Evolutionary conservation across 2,888 invertebrate genomes (phyloP).

Genomic region (Boloria euphrosyne): DNA sequence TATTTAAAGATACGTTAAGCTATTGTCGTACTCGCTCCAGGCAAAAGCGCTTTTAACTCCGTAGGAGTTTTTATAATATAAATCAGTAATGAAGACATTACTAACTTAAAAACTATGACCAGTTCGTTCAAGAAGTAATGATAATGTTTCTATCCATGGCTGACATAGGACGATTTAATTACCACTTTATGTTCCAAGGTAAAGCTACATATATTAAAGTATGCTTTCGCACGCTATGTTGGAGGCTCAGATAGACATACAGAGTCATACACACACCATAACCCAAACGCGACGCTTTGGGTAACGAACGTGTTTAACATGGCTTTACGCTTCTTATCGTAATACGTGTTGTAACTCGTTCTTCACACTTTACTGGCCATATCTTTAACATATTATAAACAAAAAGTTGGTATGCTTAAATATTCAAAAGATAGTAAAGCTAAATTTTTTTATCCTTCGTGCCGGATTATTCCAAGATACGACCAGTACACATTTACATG

Average conservation of each 20-base stretch:
- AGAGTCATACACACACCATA: constrained; percentile 7
- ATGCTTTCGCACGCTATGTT: constrained; percentile 52
- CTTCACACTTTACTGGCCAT: constrained; percentile 5
- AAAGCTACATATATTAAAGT: constrained; percentile 68
- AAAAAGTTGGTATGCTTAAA: not conserved
- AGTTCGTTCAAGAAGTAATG: constrained; percentile 33
- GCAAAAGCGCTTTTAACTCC: constrained; percentile 9
- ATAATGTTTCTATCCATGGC: constrained; percentile 73
- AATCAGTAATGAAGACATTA: not conserved
- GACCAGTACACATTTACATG: constrained; percentile 8
- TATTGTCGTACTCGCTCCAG: too few relatives aligned
- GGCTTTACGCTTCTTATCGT: constrained; percentile 29
- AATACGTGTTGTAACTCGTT: not conserved
- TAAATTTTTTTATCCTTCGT: not conserved
- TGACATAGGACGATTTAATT: constrained; percentile 88
- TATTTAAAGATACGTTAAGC: too few relatives aligned
- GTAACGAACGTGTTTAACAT: constrained; percentile 19
- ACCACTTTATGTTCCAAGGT: constrained; percentile 90
- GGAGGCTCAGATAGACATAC: constrained; percentile 25
- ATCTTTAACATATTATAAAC: not conserved
- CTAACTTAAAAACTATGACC: not conserved
- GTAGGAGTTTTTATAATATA: constrained; percentile 11
- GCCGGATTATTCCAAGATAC: not conserved
- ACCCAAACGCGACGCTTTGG: constrained; percentile 15
- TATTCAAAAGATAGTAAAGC: too few relatives aligned